phyloP scores from a whole-genome alignment of 2,888 invertebrate genomes.

The Agrotis clavis region DNA sequence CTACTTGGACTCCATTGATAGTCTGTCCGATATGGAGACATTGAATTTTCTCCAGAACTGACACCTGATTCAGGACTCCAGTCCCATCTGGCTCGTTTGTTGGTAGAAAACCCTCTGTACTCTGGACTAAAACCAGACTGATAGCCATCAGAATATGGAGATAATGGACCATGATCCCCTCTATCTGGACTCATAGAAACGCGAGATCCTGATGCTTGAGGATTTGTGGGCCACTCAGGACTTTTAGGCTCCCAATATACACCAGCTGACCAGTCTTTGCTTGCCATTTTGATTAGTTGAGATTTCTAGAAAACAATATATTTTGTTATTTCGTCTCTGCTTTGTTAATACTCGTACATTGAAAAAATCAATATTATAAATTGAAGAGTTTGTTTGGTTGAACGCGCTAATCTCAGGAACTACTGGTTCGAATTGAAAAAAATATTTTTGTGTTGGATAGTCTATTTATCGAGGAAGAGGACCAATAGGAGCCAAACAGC shows the following conservation, averaged over 20 bases:
- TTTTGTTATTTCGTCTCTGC: background rate
- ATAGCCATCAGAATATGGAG: conserved; percentile 83
- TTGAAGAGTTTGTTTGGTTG: too few relatives aligned
- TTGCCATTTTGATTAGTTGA: conserved; percentile 83
- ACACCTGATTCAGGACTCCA: conserved; percentile 87
- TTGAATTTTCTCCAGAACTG: conserved; percentile 80
- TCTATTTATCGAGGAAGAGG: too few relatives aligned
- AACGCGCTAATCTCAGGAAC: too few relatives aligned
- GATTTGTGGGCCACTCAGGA: conserved; percentile 80
- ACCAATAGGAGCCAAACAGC: too few relatives aligned
- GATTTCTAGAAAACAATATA: conserved; percentile 71
- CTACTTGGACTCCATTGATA: conserved; percentile 91
- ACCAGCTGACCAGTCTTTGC: conserved; percentile 85
- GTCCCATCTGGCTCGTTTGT: conserved; percentile 79
- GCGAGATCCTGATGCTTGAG: conserved; percentile 72
- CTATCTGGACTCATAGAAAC: conserved; percentile 80
- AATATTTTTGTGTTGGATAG: too few relatives aligned
- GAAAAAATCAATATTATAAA: too few relatives aligned
- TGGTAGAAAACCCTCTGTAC: conserved; percentile 70
- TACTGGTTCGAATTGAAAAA: too few relatives aligned
- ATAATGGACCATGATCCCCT: conserved; percentile 76
- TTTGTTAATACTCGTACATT: background rate
- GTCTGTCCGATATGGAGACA: conserved; percentile 83
- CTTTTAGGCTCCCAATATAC: conserved; percentile 88
- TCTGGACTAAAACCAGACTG: conserved; percentile 86